Conservation (phyloP, 1,140 invertebrate species). For the Aplysia californica region DNA sequence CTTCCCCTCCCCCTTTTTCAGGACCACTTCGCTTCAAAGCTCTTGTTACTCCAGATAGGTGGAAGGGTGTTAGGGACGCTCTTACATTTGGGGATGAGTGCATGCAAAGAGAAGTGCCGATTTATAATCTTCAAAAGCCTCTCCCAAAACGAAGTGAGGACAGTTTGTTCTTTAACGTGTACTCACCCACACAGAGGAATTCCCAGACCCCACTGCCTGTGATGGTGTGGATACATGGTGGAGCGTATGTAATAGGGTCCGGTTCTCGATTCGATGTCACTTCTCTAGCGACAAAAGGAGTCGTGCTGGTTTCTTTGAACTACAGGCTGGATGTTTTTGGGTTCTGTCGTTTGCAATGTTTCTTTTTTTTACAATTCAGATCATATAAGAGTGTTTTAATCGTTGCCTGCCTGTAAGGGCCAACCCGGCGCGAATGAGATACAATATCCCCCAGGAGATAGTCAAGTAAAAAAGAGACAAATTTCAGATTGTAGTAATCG, state of each 20-base stretch:
- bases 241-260: constrained; percentile 68
- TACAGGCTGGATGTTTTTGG: constrained; percentile 75
- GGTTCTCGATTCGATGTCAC: constrained; percentile 71
- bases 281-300: constrained; percentile 61
- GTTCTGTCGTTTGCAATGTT: too few relatives aligned
- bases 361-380: too few relatives aligned
- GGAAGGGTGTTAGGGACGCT: constrained; percentile 32
- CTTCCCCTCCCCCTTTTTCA: too few relatives aligned
- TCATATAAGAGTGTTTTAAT: too few relatives aligned
- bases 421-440: too few relatives aligned
- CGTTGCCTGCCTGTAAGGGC: too few relatives aligned
- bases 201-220: constrained; percentile 52
- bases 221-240: constrained; percentile 57
- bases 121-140: not conserved
- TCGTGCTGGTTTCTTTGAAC: constrained; percentile 71
- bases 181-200: not conserved
- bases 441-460: too few relatives aligned
- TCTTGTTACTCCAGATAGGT: constrained; percentile 17
- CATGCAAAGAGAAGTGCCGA: constrained; percentile 31
- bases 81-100: constrained; percentile 24
- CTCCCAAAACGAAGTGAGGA: constrained; percentile 19
- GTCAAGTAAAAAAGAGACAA: too few relatives aligned
- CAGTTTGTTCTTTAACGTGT: constrained; percentile 16
- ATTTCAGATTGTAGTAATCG: too few relatives aligned
- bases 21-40: constrained; percentile 82